phyloP scores from a whole-genome alignment of 2,888 invertebrate genomes.

The Trisateles emortualis region DNA sequence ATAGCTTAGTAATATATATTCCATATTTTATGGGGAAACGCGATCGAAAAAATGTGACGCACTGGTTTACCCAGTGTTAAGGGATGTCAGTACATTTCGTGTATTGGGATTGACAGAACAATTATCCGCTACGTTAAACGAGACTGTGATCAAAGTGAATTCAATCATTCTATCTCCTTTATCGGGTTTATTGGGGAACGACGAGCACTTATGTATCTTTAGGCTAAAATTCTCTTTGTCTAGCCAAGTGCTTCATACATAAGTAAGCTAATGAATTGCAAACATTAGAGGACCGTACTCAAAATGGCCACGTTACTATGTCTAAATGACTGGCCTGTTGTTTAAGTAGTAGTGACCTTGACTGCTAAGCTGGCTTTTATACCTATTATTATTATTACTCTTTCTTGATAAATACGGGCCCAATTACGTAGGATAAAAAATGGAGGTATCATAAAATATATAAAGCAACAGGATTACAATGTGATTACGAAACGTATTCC shows the following conservation, averaged over 20 bases:
- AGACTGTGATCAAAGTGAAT: slow-evolving; percentile 32
- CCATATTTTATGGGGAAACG: background rate
- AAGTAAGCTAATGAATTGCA: slow-evolving; percentile 3
- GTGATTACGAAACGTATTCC: too few species aligned
- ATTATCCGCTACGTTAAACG: slow-evolving; percentile 21
- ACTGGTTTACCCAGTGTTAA: background rate
- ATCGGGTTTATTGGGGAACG: slow-evolving; percentile 1
- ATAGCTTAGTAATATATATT: too few species aligned
- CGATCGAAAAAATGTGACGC: background rate
- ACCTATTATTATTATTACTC: too few species aligned
- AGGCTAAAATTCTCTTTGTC: background rate
- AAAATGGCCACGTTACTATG: background rate
- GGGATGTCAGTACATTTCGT: slow-evolving; percentile 10
- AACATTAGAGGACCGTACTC: background rate
- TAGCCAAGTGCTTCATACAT: background rate
- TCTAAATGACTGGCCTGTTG: too few species aligned
- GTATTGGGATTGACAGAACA: slow-evolving; percentile 23
- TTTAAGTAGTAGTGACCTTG: too few species aligned
- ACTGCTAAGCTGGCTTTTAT: too few species aligned
- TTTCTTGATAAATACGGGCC: too few species aligned
- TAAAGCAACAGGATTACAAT: too few species aligned
- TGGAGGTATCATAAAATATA: too few species aligned
- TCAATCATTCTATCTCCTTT: slow-evolving; percentile 15
- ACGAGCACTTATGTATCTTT: background rate
- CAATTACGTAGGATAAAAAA: too few species aligned